Percentiles rank a stretch among this genome's conserved stretches.
These are phyloP conservation scores for Leptogaster cylindrica DNA, from an alignment of 2,888 invertebrate genomes.

Conservation along the genomic window DNA sequence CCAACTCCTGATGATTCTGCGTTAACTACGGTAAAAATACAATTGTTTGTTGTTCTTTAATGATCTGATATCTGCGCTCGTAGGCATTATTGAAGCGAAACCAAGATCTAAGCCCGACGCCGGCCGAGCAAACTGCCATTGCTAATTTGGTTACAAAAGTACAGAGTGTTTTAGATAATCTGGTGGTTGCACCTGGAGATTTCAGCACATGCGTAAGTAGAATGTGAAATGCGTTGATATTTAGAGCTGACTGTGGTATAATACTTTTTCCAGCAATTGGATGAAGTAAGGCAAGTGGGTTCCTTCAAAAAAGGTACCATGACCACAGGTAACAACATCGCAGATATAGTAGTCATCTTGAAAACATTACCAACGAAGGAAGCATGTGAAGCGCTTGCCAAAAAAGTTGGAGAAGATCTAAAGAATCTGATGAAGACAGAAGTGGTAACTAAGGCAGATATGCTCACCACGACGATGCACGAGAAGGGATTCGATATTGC, in stretches of 20 bases:
- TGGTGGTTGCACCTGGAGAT: slow-evolving; percentile 91
- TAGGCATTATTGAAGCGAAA: slow-evolving; percentile 92
- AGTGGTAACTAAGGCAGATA: slow-evolving; percentile 68
- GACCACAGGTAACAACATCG: slow-evolving; percentile 93
- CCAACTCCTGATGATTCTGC: slow-evolving; percentile 83
- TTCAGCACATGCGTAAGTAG: slow-evolving; percentile 93
- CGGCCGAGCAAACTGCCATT: slow-evolving; percentile 90
- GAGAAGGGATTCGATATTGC: slow-evolving; percentile 89
- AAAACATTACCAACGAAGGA: slow-evolving; percentile 96
- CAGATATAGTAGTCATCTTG: slow-evolving; percentile 95
- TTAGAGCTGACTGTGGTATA: not conserved
- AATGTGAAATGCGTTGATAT: not conserved
- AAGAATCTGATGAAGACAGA: slow-evolving; percentile 73
- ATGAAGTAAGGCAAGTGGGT: slow-evolving; percentile 95
- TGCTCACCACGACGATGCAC: slow-evolving; percentile 62
- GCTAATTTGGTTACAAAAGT: slow-evolving; percentile 93
- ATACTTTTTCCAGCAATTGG: slow-evolving; percentile 74
- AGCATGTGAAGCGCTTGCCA: slow-evolving; percentile 89
- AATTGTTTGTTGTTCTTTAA: not conserved
- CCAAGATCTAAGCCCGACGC: slow-evolving; percentile 87
- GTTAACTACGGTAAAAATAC: slow-evolving; percentile 72
- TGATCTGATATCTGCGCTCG: slow-evolving; percentile 26
- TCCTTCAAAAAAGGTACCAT: slow-evolving; percentile 98
- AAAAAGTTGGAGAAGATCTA: slow-evolving; percentile 86
- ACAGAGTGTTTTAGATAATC: slow-evolving; percentile 91